Conservation (phyloP, 1,140 invertebrate genomes). For the Macrobrachium rosenbergii region DNA sequence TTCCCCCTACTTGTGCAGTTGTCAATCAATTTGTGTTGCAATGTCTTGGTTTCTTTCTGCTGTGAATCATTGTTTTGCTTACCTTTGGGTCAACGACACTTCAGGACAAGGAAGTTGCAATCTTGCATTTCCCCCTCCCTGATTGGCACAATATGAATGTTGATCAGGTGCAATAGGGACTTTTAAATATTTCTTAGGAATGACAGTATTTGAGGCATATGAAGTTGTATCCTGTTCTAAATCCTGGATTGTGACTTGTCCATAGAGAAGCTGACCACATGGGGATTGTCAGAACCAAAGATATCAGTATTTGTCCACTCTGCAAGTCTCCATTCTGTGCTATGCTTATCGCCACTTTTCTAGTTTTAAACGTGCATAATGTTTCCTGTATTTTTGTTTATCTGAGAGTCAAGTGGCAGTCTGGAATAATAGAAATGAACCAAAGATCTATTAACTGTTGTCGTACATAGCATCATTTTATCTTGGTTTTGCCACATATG, state of each 20-base stretch:
- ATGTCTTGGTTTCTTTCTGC: constrained; percentile 62
- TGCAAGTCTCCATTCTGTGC: constrained; percentile 61
- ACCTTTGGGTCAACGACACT: constrained; percentile 37
- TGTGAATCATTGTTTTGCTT: constrained; percentile 57
- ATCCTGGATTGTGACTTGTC: constrained; percentile 60
- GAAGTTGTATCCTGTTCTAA: constrained; percentile 35
- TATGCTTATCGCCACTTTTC: constrained; percentile 52
- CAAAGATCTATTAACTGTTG: constrained; percentile 56
- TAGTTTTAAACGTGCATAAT: constrained; percentile 56
- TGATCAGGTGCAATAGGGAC: constrained; percentile 50
- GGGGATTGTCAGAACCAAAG: constrained; percentile 63
- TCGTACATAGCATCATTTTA: constrained; percentile 41
- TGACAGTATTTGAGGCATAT: constrained; percentile 39
- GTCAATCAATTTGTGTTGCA: constrained; percentile 54
- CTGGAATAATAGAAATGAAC: constrained; percentile 47
- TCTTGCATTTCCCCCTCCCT: neutral
- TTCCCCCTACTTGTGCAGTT: constrained; percentile 46
- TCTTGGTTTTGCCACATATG: neutral
- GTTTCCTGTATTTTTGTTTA: constrained; percentile 51
- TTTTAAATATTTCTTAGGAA: constrained; percentile 18
- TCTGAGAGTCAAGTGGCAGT: constrained; percentile 56
- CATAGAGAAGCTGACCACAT: constrained; percentile 60
- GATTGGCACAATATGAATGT: constrained; percentile 15
- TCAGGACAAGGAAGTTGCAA: constrained; percentile 27
- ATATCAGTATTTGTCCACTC: constrained; percentile 64